Conservation (phyloP, 92 coral and sea anemone genomes). For the Phenganax stokvisi region DNA sequence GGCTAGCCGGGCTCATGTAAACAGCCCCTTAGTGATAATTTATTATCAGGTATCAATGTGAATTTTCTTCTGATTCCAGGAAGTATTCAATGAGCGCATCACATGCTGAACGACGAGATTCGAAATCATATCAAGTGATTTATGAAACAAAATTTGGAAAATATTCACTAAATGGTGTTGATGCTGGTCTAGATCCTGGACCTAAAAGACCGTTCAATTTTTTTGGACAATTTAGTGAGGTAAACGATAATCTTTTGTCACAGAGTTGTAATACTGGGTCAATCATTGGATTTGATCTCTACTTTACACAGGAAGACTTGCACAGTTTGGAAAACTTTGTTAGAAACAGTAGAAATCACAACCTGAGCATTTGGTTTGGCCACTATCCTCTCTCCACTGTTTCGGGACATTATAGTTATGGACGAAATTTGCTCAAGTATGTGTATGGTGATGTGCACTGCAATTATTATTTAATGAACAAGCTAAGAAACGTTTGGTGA, state of each 20-base stretch:
- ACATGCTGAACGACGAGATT: slow-evolving; percentile 54
- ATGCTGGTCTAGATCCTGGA: slow-evolving; percentile 74
- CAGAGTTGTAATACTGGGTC: background rate
- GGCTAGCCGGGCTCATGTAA: too few relatives aligned
- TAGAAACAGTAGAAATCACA: slow-evolving; percentile 62
- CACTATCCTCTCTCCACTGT: slow-evolving; percentile 86
- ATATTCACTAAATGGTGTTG: slow-evolving; percentile 89
- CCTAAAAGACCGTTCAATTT: slow-evolving; percentile 92
- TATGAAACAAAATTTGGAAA: slow-evolving; percentile 72
- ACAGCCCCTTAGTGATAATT: too few relatives aligned
- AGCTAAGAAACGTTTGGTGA: too few relatives aligned
- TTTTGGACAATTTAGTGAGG: slow-evolving; percentile 89
- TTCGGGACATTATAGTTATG: slow-evolving; percentile 47
- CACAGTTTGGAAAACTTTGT: slow-evolving; percentile 67
- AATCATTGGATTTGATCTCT: background rate
- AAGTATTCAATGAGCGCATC: slow-evolving; percentile 74
- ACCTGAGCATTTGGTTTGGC: slow-evolving; percentile 95
- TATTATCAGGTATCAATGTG: too few relatives aligned
- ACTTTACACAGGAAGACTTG: slow-evolving; percentile 52
- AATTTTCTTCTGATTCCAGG: slow-evolving; percentile 43
- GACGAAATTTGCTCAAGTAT: slow-evolving; percentile 57
- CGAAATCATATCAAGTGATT: slow-evolving; percentile 69
- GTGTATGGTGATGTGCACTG: background rate
- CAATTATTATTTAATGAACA: background rate
- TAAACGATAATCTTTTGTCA: slow-evolving; percentile 15